A percentile compares a stretch with the other conserved stretches of the same genome.
phyloP scores from a whole-genome alignment of 2,888 invertebrate genomes.

The Capitulum mitella region DNA sequence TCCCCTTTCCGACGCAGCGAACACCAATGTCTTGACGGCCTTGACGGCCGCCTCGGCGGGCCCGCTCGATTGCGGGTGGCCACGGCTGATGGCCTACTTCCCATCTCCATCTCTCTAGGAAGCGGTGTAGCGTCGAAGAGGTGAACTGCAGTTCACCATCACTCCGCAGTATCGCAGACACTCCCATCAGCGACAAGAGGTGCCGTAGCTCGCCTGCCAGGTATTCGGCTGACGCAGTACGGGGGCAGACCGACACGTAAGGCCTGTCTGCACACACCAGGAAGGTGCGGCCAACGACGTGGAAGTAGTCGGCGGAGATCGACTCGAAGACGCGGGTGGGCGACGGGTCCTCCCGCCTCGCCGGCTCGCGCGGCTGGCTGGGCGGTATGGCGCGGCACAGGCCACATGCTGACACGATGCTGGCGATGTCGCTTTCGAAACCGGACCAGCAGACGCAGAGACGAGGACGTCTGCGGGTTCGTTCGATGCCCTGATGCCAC shows the following conservation, averaged over 20 bases:
- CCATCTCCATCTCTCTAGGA: too few relatives aligned
- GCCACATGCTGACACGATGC: not conserved
- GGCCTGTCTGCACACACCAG: conserved; percentile 26
- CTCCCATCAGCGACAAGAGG: too few relatives aligned
- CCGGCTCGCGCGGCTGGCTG: not conserved
- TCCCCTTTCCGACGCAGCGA: not conserved
- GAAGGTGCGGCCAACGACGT: conserved; percentile 16
- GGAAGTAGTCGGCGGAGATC: not conserved
- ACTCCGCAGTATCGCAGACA: not conserved
- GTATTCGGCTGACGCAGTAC: conserved; percentile 20
- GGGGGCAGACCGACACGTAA: not conserved
- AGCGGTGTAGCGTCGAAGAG: too few relatives aligned
- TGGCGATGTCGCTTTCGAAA: conserved; percentile 32
- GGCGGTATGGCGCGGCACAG: conserved; percentile 1
- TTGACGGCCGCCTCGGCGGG: too few relatives aligned
- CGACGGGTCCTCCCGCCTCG: conserved; percentile 5
- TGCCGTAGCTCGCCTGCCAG: not conserved
- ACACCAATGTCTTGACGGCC: not conserved
- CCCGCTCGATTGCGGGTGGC: too few relatives aligned
- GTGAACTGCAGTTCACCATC: not conserved
- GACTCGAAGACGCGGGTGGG: not conserved
- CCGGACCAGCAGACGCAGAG: conserved; percentile 33
- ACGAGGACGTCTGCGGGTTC: conserved; percentile 31
- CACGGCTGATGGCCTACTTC: not conserved
- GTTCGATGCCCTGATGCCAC: conserved; percentile 33